Conservation (phyloP, 2,113 vertebrate species). For the Cyprinodon brontotheroides region DNA sequence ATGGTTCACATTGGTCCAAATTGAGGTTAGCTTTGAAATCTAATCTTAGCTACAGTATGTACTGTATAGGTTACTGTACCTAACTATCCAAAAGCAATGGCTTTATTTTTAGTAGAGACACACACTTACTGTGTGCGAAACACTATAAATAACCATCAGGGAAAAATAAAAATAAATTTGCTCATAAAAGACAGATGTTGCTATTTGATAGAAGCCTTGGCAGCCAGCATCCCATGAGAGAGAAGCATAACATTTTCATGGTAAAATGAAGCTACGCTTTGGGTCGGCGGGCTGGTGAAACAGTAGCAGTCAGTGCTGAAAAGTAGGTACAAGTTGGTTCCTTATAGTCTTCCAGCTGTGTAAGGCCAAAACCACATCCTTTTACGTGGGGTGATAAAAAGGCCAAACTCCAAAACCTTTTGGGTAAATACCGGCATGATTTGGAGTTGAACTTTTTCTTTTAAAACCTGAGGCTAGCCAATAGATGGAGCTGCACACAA, state of each 20-base stretch:
- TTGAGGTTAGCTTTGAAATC: not conserved
- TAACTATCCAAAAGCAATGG: slow-evolving; percentile 27
- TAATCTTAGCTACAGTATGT: not conserved
- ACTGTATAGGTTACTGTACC: not conserved
- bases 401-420: slow-evolving; percentile 22
- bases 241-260: slow-evolving; percentile 52
- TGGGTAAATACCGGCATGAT: slow-evolving; percentile 9
- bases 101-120: slow-evolving; percentile 32
- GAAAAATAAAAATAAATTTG: slow-evolving; percentile 54
- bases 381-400: slow-evolving; percentile 32
- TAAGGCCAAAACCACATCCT: slow-evolving; percentile 41
- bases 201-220: slow-evolving; percentile 48
- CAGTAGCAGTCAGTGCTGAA: slow-evolving; percentile 55
- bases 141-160: slow-evolving; percentile 46
- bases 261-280: slow-evolving; percentile 51
- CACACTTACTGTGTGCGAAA: slow-evolving; percentile 18
- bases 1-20: not conserved
- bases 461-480: not conserved
- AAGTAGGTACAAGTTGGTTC: slow-evolving; percentile 36
- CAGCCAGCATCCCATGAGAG: slow-evolving; percentile 50
- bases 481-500: not conserved
- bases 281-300: slow-evolving; percentile 38
- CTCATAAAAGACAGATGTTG: slow-evolving; percentile 67
- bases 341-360: slow-evolving; percentile 57
- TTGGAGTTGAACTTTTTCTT: not conserved